Percentiles rank a stretch among this genome's conserved stretches.
These are phyloP conservation scores for Mythimna impura DNA, from an alignment of 2,888 invertebrate species.

Conservation along the genomic window DNA sequence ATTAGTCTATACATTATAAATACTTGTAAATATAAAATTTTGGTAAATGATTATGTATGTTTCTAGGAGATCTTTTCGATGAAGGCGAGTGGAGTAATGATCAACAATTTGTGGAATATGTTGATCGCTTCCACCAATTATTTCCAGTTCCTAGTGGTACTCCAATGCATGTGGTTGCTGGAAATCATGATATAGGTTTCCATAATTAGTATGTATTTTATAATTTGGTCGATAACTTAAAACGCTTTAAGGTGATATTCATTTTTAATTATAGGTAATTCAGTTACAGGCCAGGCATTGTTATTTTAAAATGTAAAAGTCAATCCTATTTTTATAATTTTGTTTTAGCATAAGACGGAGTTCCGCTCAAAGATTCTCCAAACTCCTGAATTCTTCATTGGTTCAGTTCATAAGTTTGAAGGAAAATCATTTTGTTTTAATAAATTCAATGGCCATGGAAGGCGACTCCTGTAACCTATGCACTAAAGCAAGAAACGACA, in stretches of 20 bases:
- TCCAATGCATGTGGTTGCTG: constrained; percentile 94
- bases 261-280: background rate
- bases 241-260: background rate
- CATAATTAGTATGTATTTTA: constrained; percentile 94
- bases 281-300: background rate
- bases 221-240: background rate
- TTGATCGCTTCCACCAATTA: constrained; percentile 94
- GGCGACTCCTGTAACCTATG: constrained; percentile 98
- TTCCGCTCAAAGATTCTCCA: constrained; percentile 92
- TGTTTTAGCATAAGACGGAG: constrained; percentile 87
- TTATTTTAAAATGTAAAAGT: background rate
- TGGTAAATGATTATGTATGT: constrained; percentile 27
- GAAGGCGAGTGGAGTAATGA: constrained; percentile 97
- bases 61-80: constrained; percentile 97
- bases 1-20: background rate
- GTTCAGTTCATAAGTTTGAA: constrained; percentile 93
- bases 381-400: constrained; percentile 93
- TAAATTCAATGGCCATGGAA: constrained; percentile 99
- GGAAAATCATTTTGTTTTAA: constrained; percentile 95
- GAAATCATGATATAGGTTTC: constrained; percentile 99
- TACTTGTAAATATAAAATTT: background rate
- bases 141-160: constrained; percentile 93
- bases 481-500: constrained; percentile 92
- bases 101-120: constrained; percentile 94
- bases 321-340: background rate